These are phyloP conservation scores for Acrobasis consociella DNA, from an alignment of 2,888 invertebrate genomes.

Conservation along the genomic window DNA sequence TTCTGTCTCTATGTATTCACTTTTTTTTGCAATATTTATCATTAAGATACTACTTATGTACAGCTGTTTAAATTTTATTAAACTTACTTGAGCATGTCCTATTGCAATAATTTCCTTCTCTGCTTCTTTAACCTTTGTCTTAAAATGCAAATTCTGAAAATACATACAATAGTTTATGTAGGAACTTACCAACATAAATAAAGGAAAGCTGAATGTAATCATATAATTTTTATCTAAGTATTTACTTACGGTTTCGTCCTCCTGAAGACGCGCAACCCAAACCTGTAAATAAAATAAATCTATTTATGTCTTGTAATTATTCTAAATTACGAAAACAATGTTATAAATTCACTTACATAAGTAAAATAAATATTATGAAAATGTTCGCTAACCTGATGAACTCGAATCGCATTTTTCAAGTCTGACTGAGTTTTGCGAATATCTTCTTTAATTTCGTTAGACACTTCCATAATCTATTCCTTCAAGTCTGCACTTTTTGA, in stretches of 20 bases:
- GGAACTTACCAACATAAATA: neutral
- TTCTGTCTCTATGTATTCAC: too few species aligned
- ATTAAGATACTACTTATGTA: too few species aligned
- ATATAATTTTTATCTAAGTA: neutral
- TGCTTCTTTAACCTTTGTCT: constrained; percentile 81
- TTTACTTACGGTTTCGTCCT: constrained; percentile 79
- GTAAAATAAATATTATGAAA: constrained; percentile 26
- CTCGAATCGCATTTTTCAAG: constrained; percentile 84
- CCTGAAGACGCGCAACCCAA: constrained; percentile 80
- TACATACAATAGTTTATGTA: constrained; percentile 28
- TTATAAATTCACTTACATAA: neutral
- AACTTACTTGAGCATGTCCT: constrained; percentile 83
- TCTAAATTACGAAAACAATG: neutral
- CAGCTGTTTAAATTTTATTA: too few species aligned
- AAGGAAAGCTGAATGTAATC: neutral
- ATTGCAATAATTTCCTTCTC: constrained; percentile 83
- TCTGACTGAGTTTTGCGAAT: constrained; percentile 83
- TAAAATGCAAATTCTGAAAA: constrained; percentile 78
- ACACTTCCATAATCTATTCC: constrained; percentile 78
- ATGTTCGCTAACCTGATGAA: constrained; percentile 81
- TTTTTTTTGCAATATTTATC: too few species aligned
- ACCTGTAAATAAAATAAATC: constrained; percentile 60
- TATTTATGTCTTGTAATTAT: too few species aligned
- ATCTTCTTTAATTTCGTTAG: constrained; percentile 84
- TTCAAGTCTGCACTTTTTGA: neutral